Conservation (phyloP, 2,797 vertebrate genomes). For the Xiphorhynchus erythropygius region DNA sequence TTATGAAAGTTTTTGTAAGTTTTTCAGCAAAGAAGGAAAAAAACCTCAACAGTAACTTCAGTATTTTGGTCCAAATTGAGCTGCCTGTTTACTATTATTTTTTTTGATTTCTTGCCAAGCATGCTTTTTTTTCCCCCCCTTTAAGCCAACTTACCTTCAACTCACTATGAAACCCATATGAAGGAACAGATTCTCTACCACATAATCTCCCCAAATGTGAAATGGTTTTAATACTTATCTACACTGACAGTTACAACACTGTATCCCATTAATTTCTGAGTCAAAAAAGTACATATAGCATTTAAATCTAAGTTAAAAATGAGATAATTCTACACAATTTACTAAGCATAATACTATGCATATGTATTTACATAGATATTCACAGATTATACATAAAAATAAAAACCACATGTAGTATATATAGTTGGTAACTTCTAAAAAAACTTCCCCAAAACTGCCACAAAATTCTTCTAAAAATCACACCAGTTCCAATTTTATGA, state of each 20-base stretch:
- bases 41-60: neutral
- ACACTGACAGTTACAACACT: neutral
- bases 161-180: neutral
- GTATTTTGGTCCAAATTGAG: neutral
- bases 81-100: neutral
- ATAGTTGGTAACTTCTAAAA: neutral
- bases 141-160: neutral
- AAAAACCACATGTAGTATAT: neutral
- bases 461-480: neutral
- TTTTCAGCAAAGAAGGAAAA: neutral
- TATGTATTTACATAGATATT: neutral
- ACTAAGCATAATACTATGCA: neutral
- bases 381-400: neutral
- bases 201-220: neutral
- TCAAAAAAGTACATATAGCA: neutral
- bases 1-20: neutral
- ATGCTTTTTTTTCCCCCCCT: neutral
- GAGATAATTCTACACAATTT: neutral
- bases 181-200: neutral
- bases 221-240: neutral
- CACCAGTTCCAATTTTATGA: neutral
- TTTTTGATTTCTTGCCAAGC: neutral
- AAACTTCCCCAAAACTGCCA: neutral
- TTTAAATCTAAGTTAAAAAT: neutral
- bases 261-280: neutral